These are phyloP conservation scores for Uria lomvia DNA, from an alignment of 2,113 vertebrate species.

Conservation along the genomic window DNA sequence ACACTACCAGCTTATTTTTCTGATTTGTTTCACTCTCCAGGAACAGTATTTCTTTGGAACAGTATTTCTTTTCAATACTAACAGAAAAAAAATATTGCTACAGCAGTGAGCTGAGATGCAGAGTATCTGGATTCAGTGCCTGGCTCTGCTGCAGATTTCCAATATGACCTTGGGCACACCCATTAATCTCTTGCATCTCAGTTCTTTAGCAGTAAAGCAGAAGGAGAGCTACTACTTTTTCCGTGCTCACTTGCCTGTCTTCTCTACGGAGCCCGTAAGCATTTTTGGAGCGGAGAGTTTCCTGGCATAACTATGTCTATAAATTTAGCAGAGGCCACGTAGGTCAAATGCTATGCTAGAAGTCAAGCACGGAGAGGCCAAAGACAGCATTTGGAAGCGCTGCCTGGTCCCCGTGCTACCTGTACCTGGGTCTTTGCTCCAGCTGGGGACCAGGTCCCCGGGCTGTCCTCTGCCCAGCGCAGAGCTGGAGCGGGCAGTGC, in stretches of 20 bases:
- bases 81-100: not conserved
- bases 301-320: not conserved
- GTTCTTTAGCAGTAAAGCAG: conserved; percentile 28
- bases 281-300: not conserved
- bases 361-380: not conserved
- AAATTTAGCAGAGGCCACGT: not conserved
- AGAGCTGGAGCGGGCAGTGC: not conserved
- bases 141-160: conserved; percentile 43
- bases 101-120: not conserved
- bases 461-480: not conserved
- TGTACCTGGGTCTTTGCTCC: not conserved
- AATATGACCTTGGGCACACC: conserved; percentile 61
- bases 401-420: not conserved
- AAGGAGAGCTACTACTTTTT: conserved; percentile 32
- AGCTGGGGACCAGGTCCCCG: not conserved
- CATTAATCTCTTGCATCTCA: conserved; percentile 60
- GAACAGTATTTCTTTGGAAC: conserved; percentile 30
- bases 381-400: not conserved
- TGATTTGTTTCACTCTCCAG: conserved; percentile 54
- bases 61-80: conserved; percentile 34
- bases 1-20: conserved; percentile 27
- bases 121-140: conserved; percentile 20
- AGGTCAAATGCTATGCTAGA: not conserved
- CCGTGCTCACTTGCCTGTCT: not conserved
- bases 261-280: not conserved